These are phyloP conservation scores for Sturmia bella DNA, from an alignment of 2,888 invertebrate species.

Conservation along the genomic window DNA sequence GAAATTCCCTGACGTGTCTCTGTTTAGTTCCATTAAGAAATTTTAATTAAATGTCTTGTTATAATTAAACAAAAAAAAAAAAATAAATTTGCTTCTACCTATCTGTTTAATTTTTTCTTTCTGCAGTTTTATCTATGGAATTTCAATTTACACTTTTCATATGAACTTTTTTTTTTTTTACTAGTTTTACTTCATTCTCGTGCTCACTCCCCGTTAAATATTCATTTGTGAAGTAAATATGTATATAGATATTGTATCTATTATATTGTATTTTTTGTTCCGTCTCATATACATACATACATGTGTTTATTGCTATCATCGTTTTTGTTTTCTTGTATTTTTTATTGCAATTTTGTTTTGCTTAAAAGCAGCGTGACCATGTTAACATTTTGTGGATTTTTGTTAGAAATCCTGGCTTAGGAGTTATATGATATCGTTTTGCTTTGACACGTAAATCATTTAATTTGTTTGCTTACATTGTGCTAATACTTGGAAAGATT, in stretches of 20 bases:
- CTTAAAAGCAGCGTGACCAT: neutral
- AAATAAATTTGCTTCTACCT: neutral
- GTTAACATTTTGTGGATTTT: neutral
- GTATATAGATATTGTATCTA: slow-evolving; percentile 48
- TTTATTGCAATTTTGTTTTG: slow-evolving; percentile 52
- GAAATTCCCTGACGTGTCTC: slow-evolving; percentile 17
- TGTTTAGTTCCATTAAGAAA: neutral
- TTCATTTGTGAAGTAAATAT: neutral
- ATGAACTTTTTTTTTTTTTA: slow-evolving; percentile 42
- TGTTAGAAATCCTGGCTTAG: too few relatives aligned
- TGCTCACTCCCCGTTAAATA: neutral
- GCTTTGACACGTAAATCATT: too few relatives aligned
- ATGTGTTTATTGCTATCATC: slow-evolving; percentile 36
- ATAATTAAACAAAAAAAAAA: neutral
- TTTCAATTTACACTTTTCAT: slow-evolving; percentile 79
- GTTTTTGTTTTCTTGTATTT: slow-evolving; percentile 51
- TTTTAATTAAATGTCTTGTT: slow-evolving; percentile 19
- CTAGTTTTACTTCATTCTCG: slow-evolving; percentile 32
- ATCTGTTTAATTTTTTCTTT: slow-evolving; percentile 48
- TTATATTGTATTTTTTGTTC: neutral
- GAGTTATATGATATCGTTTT: too few relatives aligned
- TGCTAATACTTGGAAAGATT: too few relatives aligned
- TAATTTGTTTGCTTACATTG: too few relatives aligned
- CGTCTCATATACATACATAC: neutral
- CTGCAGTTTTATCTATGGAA: slow-evolving; percentile 77